A percentile compares a stretch with the other conserved stretches of the same genome.
phyloP scores from a whole-genome alignment of 2,797 vertebrate genomes.

The Graptemys geographica region DNA sequence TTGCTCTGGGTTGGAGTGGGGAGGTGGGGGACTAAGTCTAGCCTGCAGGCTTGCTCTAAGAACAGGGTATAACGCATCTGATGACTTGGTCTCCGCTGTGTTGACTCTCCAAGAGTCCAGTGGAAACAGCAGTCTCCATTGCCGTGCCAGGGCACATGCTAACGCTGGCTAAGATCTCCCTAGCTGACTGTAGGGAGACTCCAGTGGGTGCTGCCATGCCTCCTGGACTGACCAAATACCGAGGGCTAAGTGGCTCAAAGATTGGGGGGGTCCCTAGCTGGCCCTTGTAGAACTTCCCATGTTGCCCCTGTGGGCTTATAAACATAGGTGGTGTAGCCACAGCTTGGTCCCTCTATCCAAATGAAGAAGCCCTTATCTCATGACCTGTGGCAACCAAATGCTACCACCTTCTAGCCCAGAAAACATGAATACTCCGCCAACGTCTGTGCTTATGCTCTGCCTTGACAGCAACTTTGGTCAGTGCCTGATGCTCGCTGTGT shows the following conservation, averaged over 20 bases:
- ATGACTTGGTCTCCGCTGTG: not conserved
- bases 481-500: not conserved
- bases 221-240: not conserved
- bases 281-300: not conserved
- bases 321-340: not conserved
- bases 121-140: not conserved
- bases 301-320: not conserved
- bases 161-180: fast-evolving
- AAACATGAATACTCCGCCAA: not conserved
- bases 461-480: not conserved
- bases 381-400: fast-evolving
- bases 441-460: not conserved
- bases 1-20: fast-evolving
- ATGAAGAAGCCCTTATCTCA: not conserved
- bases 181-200: not conserved
- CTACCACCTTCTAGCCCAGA: slow-evolving; percentile 7
- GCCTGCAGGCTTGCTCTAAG: not conserved
- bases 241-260: not conserved
- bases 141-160: fast-evolving
- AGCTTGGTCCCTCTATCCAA: not conserved
- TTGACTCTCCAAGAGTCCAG: not conserved
- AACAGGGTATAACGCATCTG: not conserved
- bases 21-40: not conserved
- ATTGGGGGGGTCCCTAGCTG: not conserved
- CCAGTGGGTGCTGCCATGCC: not conserved